Conservation (phyloP, 2,888 invertebrate genomes). For the Ichneumon xanthorius region DNA sequence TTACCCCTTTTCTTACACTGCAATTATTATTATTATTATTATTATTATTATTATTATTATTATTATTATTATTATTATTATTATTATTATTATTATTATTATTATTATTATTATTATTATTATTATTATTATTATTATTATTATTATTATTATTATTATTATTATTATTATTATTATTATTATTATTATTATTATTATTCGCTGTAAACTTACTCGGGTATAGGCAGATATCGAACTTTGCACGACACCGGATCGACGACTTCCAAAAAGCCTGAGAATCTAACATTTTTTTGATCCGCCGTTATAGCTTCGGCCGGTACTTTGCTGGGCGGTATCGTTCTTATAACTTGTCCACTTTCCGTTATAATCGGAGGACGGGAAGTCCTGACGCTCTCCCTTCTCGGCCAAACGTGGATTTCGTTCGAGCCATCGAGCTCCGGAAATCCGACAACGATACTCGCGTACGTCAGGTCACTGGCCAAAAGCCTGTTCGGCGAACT, state of each 20-base stretch:
- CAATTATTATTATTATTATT: neutral
- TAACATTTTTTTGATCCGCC: slow-evolving; percentile 65
- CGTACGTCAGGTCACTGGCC: slow-evolving; percentile 83
- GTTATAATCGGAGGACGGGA: slow-evolving; percentile 75
- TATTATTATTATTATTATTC: too few species aligned
- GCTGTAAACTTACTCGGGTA: slow-evolving; percentile 84
- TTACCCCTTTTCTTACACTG: neutral
- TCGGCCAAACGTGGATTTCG: slow-evolving; percentile 83
- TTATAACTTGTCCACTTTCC: slow-evolving; percentile 78
- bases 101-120: too few species aligned
- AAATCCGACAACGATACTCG: slow-evolving; percentile 85
- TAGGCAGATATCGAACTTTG: slow-evolving; percentile 86
- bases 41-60: too few species aligned
- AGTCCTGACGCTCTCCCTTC: slow-evolving; percentile 71
- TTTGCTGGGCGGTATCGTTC: slow-evolving; percentile 75
- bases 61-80: too few species aligned
- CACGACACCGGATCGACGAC: slow-evolving; percentile 85
- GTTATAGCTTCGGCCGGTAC: slow-evolving; percentile 74
- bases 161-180: too few species aligned
- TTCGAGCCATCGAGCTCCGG: slow-evolving; percentile 84
- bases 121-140: neutral
- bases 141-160: too few species aligned
- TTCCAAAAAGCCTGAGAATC: slow-evolving; percentile 85
- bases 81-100: too few species aligned
- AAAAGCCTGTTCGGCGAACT: slow-evolving; percentile 85